Evolutionary conservation across 2,888 invertebrate genomes (phyloP).

Genomic region (Chaetogeoica ovagalla): DNA sequence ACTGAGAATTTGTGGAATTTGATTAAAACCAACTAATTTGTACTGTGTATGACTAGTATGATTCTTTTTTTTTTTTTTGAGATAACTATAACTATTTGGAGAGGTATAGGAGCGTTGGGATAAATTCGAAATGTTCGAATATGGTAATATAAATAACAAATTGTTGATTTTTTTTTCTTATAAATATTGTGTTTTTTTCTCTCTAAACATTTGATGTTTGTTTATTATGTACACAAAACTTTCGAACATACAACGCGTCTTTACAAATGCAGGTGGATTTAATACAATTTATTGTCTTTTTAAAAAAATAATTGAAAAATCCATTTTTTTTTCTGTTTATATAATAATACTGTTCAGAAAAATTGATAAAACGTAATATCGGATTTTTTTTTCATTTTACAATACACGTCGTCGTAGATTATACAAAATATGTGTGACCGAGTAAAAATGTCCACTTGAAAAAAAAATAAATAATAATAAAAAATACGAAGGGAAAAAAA

Average conservation of each 20-base stretch:
- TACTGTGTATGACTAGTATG: too few species aligned
- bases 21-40: too few species aligned
- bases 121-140: too few species aligned
- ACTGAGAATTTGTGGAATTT: too few species aligned
- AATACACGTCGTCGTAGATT: background rate
- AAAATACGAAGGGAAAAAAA: too few species aligned
- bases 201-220: background rate
- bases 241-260: background rate
- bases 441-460: background rate
- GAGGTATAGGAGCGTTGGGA: too few species aligned
- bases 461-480: background rate
- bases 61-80: too few species aligned
- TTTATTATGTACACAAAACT: background rate
- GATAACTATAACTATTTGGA: too few species aligned
- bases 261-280: background rate
- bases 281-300: background rate
- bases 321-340: background rate
- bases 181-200: background rate
- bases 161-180: too few species aligned
- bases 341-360: background rate
- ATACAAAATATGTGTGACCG: background rate
- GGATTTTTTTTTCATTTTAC: background rate
- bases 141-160: too few species aligned
- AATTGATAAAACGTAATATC: background rate
- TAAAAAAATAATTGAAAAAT: background rate